Base-by-base conservation (phyloP, 2,113 vertebrate genomes). In the Riparia riparia region DNA sequence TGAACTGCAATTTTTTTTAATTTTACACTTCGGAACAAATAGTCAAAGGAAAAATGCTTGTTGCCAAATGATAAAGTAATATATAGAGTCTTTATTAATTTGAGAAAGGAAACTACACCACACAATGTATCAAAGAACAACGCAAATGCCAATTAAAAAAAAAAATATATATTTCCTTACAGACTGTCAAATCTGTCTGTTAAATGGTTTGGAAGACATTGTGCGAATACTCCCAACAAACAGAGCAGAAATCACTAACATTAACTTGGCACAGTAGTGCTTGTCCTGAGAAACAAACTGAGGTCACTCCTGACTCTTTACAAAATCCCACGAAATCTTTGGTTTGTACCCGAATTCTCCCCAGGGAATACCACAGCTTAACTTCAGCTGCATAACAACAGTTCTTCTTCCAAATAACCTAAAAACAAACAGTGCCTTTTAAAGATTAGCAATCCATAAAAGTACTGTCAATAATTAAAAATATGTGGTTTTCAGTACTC, bases 301-400 rank as follows among this genome's bases (percentile, higher is more conserved):
- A 94, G 42, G 54, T 82, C 45, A 83, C 32, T 49, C 39, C 86
- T 61, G 19, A 22, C 49, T 83, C 57, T 82, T 70, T 47, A 81
- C 68, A 81, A 94, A 93, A 95, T 69, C 82, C 54, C 50, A 61
- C 16, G 2, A 92, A 82, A 88, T 56, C 73, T 88, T 90, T 92
- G 41, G 45, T 79, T 93, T 73, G 32, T 61, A 82, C 42, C 31
- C 34, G 58, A 73, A 86, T 70, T 70, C n/a, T 90, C 76, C 32
- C 37, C 47, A 81, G 39, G 29, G 10, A 50, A 65, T 42, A 92
- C 73, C 54, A 65, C 3, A 80, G 50, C 69, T 83, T 71, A 90
- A 82, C 42, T 94, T 90, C 76, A 90, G 64, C 64, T 93, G 44
- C 13, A 50, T 44, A 93, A 71, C 71, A 93, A 14, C 9, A 85